These are phyloP conservation scores for Pycnonotus jocosus DNA, from an alignment of 2,113 vertebrate species.

Conservation along the genomic window DNA sequence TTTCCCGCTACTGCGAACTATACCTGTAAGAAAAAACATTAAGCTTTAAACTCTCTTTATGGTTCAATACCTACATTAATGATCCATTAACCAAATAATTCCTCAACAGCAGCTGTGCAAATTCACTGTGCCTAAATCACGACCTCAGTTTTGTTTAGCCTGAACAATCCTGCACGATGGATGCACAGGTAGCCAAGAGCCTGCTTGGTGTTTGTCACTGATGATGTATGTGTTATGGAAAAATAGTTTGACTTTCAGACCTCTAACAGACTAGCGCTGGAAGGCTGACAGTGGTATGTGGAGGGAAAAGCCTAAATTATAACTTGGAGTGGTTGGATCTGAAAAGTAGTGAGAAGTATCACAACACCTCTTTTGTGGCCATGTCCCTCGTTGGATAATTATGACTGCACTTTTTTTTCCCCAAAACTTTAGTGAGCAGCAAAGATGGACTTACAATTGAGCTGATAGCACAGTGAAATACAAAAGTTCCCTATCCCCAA, in stretches of 20 bases:
- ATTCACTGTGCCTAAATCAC: not conserved
- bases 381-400: not conserved
- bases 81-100: not conserved
- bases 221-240: not conserved
- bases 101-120: not conserved
- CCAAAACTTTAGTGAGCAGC: not conserved
- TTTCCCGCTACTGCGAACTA: not conserved
- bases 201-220: not conserved
- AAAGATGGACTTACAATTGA: not conserved
- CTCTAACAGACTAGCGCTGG: not conserved
- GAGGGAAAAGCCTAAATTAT: not conserved
- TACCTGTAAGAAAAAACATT: not conserved
- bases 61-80: not conserved
- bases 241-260: not conserved
- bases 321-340: not conserved
- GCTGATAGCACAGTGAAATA: not conserved
- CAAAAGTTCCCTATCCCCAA: not conserved
- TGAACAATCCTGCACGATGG: not conserved
- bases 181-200: not conserved
- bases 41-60: not conserved
- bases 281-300: not conserved
- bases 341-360: not conserved
- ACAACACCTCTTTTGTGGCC: not conserved
- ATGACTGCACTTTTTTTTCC: not conserved
- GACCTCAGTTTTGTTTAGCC: not conserved